Conservation (phyloP, 2,113 vertebrate species). For the Nothobranchius kuhntae region DNA sequence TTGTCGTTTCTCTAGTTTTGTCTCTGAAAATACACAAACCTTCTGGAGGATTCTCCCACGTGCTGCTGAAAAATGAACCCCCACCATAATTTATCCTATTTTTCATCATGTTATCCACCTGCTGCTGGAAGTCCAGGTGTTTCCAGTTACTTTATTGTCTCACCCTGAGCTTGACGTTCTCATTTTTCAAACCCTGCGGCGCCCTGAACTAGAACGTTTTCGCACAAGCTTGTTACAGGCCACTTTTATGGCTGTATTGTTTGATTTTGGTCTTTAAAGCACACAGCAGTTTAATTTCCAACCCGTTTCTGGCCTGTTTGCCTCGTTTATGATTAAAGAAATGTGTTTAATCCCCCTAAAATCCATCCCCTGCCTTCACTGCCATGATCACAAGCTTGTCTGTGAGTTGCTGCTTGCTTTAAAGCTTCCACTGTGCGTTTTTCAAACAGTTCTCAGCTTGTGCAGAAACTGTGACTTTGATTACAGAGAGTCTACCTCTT, state of each 20-base stretch:
- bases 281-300: not conserved
- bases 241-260: not conserved
- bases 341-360: not conserved
- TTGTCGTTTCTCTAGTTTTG: not conserved
- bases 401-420: not conserved
- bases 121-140: constrained; percentile 4
- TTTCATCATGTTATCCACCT: not conserved
- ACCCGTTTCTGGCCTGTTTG: not conserved
- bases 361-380: not conserved
- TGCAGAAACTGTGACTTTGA: constrained; percentile 5
- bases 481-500: constrained; percentile 4
- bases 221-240: not conserved
- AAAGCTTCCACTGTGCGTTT: constrained; percentile 7
- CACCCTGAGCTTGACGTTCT: not conserved
- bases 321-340: not conserved
- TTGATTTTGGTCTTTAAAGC: not conserved
- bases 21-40: not conserved
- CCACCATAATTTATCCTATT: not conserved
- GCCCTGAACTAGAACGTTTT: not conserved
- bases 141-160: not conserved
- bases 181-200: not conserved
- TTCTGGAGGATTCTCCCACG: not conserved
- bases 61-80: not conserved
- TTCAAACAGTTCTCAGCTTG: constrained; percentile 13
- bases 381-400: not conserved